Evolutionary conservation across 2,113 vertebrate species (phyloP), one percentile per base, ranked within the genome.

Genomic region (Trogon surrucura): DNA sequence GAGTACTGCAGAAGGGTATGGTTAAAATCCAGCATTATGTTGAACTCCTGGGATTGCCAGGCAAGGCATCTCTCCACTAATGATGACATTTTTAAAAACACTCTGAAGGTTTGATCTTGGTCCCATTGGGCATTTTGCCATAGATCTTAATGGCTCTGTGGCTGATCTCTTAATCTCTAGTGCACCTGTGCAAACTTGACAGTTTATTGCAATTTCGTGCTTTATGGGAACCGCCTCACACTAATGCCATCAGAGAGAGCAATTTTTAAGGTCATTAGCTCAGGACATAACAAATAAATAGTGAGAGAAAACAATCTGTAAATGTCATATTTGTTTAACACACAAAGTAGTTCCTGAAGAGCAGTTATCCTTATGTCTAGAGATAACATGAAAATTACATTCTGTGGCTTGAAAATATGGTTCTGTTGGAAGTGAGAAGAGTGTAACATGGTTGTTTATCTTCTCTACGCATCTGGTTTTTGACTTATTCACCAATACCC

Each of bases 321-420:
- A 96, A 96, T 96, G 95, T 96, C 93, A 67, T 95, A 93, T 97
- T 96, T 96, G 93, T 94, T 94, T 95, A 95, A 91, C 82, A 82
- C 60, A 67, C 53, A 82, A 54, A 91, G 72, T 79, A 67, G 81
- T 69, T 96, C 70, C 86, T 96, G 72, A 89, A 91, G 82, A 95
- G 79, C 89, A 91, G 85, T 96, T 95, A 93, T 80, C 89, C 93
- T 96, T 95, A 89, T 96, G 86, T 66, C 77, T 84, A 67, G 85
- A 96, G 95, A 72, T 88, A 92, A 80, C 88, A 66, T 58, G 85
- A 89, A 96, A 92, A 96, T 93, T 93, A 60, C 45, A 41, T 74
- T 88, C 95, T 81, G 64, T 70, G 53, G 44, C 95, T 88, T 78
- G 58, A 71, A 96, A 88, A 95, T 61, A 34, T 38, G 60, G 27